Evolutionary conservation across 2,888 invertebrate genomes (phyloP).

Genomic region (Drosophila melanosoma): DNA sequence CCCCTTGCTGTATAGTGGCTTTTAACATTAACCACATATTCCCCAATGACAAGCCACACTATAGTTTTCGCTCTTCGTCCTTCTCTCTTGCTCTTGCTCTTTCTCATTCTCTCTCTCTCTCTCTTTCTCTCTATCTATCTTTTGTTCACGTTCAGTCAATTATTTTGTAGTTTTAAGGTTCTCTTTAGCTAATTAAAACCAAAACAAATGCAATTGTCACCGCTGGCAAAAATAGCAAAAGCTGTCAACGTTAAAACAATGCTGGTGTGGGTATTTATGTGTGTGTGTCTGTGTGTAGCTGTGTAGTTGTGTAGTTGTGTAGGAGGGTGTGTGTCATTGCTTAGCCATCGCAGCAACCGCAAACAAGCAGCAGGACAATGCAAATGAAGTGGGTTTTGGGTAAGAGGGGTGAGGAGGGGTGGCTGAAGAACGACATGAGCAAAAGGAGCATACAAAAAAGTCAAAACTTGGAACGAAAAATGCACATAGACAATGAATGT

Average conservation of each 20-base stretch:
- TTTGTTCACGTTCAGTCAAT: constrained; percentile 43
- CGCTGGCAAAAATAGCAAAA: constrained; percentile 48
- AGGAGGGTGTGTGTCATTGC: constrained; percentile 42
- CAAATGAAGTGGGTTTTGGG: constrained; percentile 61
- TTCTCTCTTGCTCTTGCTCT: background rate
- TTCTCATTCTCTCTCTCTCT: background rate
- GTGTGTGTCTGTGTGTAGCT: background rate
- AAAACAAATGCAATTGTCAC: constrained; percentile 75
- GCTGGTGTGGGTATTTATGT: background rate
- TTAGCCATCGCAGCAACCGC: constrained; percentile 68
- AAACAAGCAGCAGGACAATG: constrained; percentile 76
- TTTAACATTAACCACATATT: constrained; percentile 19
- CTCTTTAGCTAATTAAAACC: constrained; percentile 69
- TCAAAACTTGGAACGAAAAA: constrained; percentile 23
- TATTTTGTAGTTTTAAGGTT: constrained; percentile 55
- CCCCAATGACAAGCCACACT: background rate
- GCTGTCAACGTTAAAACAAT: constrained; percentile 41
- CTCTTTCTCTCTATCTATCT: background rate
- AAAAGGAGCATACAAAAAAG: constrained; percentile 2
- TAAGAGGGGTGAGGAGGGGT: constrained; percentile 10
- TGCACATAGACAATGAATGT: constrained; percentile 54
- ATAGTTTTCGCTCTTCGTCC: background rate
- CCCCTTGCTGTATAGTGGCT: constrained; percentile 13
- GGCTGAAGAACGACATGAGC: constrained; percentile 13
- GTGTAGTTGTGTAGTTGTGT: background rate